phyloP scores from a whole-genome alignment of 2,113 vertebrate genomes.

The Pelecanoides urinatrix region DNA sequence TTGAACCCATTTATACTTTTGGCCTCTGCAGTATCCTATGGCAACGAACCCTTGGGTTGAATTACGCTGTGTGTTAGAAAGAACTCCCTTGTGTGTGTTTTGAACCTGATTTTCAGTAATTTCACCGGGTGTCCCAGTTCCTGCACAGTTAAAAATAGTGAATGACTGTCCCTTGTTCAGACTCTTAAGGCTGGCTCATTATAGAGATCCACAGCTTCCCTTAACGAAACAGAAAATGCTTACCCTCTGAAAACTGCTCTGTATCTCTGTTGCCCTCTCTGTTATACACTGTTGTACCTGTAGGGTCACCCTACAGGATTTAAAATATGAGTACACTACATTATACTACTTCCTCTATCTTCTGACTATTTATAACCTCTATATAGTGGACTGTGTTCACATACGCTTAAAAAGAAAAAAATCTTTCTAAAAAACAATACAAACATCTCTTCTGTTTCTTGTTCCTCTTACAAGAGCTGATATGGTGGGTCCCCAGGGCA shows the following conservation, averaged over 20 bases:
- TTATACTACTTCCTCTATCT: not conserved
- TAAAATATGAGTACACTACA: rapidly evolving
- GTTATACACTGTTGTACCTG: not conserved
- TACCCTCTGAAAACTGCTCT: not conserved
- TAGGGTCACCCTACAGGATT: not conserved
- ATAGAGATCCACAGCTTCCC: not conserved
- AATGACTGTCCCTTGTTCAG: not conserved
- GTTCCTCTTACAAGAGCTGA: not conserved
- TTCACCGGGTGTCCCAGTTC: not conserved
- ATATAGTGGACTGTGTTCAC: not conserved
- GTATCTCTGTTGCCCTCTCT: not conserved
- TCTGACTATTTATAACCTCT: not conserved
- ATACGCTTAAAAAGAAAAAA: not conserved
- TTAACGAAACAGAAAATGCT: not conserved
- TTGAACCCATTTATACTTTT: not conserved
- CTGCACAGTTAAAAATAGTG: not conserved
- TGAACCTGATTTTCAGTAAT: not conserved
- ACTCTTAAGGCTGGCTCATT: not conserved
- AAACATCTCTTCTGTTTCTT: not conserved
- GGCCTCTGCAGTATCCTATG: not conserved
- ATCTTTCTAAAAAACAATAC: not conserved
- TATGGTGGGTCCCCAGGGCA: not conserved
- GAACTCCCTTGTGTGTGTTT: not conserved
- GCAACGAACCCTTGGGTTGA: not conserved
- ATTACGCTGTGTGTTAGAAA: not conserved